phyloP scores from a whole-genome alignment of 2,888 invertebrate genomes.

The Escarpia spicata region DNA sequence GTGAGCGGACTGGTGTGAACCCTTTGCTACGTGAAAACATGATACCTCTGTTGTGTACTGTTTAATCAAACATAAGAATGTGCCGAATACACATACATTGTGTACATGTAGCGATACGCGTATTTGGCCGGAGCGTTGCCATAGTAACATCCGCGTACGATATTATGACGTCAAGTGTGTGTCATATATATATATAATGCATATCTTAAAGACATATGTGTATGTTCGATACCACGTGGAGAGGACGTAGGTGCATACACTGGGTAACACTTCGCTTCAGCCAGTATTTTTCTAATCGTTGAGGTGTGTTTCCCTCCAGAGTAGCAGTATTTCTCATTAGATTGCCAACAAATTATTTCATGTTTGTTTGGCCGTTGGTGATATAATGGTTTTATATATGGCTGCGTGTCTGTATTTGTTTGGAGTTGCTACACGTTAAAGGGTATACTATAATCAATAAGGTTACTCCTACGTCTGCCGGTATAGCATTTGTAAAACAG shows the following conservation, averaged over 20 bases:
- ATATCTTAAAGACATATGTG: background rate
- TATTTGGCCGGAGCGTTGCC: background rate
- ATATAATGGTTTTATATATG: background rate
- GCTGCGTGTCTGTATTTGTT: background rate
- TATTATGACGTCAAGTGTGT: background rate
- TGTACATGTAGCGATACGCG: background rate
- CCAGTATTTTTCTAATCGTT: background rate
- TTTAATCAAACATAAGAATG: background rate
- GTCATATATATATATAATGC: background rate
- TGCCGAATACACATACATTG: background rate
- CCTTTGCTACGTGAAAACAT: background rate
- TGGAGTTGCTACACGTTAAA: background rate
- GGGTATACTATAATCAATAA: no score
- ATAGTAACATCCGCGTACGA: background rate
- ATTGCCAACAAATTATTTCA: background rate
- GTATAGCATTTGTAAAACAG: no score
- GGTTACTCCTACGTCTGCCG: no score
- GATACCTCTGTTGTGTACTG: background rate
- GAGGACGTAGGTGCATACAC: background rate
- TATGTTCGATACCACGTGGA: background rate
- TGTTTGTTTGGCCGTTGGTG: background rate
- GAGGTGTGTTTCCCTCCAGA: background rate
- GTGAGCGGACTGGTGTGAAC: background rate
- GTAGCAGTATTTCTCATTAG: background rate
- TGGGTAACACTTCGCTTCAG: background rate